phyloP scores from a whole-genome alignment of 2,888 invertebrate species.

The Nephrotoma appendiculata region DNA sequence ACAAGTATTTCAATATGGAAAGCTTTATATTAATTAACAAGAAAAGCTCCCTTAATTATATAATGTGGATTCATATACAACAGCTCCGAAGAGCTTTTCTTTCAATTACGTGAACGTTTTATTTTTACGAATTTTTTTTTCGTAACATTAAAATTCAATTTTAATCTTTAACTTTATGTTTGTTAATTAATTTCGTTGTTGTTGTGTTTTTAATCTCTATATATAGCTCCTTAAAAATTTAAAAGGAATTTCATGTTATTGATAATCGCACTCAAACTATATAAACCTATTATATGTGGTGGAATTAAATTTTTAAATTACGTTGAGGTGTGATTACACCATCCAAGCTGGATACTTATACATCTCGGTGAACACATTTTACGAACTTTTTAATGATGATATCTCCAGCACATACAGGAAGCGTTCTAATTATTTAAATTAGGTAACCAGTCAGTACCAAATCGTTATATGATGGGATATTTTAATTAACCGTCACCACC shows the following conservation, averaged over 20 bases:
- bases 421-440: not conserved
- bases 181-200: not conserved
- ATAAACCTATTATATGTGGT: too few relatives aligned
- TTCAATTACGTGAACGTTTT: not conserved
- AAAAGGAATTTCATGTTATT: not conserved
- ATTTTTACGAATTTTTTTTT: not conserved
- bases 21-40: not conserved
- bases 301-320: not conserved
- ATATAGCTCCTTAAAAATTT: not conserved
- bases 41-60: not conserved
- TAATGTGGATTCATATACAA: not conserved
- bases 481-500: not conserved
- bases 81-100: not conserved
- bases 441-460: not conserved
- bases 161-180: not conserved
- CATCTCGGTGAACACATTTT: not conserved
- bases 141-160: not conserved
- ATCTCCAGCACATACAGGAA: not conserved
- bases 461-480: not conserved
- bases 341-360: not conserved
- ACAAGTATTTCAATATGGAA: not conserved
- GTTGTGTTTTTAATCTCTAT: not conserved
- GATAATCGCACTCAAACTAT: not conserved
- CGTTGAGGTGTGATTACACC: not conserved
- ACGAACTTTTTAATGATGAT: not conserved